Evolutionary conservation across 2,888 invertebrate genomes (phyloP), one percentile per base, ranked within the genome.

Genomic region (Orgyia antiqua): DNA sequence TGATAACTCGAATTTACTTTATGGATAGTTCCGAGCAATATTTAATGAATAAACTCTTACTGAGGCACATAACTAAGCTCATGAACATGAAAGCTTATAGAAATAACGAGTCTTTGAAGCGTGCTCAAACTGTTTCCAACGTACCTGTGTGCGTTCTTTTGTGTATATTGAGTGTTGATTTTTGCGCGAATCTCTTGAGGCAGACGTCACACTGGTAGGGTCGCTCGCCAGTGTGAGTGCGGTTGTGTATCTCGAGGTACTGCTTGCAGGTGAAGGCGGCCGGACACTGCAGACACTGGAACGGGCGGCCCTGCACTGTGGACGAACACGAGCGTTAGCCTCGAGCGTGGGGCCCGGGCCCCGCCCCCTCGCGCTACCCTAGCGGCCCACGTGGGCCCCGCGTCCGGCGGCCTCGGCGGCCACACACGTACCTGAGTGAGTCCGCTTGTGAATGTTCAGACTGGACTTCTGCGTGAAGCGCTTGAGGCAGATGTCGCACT

Each of bases 381-480:
- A 64, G 15, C 23, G 1, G 64, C 68, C 67, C 67, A 66, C 67
- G 65, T 63, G 52, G 53, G 62, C 61, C 58, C 62, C 44, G 40
- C 40, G 45, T 43, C 45, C 42, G 50, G 36, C 40, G 44, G 28
- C 46, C 48, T 37, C 40, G 45, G 51, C 43, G 51, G 44, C 48
- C 58, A 38, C 47, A 42, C 51, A 75, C 82, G 56, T 84, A 88
- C 88, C 87, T 64, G 93, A 92, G 73, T 93, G 93, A 50, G 92
- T 92, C 66, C 93, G 89, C 72, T 92, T 93, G 87, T 93, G 93
- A 51, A 93, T 93, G 84, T 93, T 93, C 58, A 94, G 88, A 74
- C 93, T 93, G 68, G 93, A 93, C 76, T 93, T 93, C 86, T 94
- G 93, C 44, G 93, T 93, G 86, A 93, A 94, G 67, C 92, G 89